Conservation (phyloP, 2,888 invertebrate genomes). For the Melitaea athalia region DNA sequence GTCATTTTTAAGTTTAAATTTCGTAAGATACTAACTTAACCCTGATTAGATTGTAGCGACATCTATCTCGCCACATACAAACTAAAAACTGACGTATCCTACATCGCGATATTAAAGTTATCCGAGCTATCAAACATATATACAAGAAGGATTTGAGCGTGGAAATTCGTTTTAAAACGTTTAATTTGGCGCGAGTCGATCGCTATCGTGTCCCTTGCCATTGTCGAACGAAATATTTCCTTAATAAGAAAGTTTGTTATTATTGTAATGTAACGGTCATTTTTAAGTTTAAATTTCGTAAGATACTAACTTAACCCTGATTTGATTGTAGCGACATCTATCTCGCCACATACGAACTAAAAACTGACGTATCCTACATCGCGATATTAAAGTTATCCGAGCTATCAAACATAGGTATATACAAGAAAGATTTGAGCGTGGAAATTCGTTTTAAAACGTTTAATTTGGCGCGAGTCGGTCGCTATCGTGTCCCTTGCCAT, state of each 20-base stretch:
- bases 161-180: constrained; percentile 61
- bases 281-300: not conserved
- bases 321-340: no score
- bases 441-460: constrained; percentile 61
- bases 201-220: constrained; percentile 17
- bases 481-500: constrained; percentile 21
- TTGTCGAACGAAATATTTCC: constrained; percentile 28
- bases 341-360: no score
- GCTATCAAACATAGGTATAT: no score
- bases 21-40: no score
- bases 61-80: no score
- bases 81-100: no score
- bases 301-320: no score
- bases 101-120: no score
- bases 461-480: constrained; percentile 54
- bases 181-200: constrained; percentile 55
- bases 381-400: no score
- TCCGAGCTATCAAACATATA: no score
- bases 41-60: no score
- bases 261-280: not conserved
- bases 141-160: constrained; percentile 71
- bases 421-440: constrained; percentile 70
- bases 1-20: not conserved
- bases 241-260: constrained; percentile 7
- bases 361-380: no score